Conservation (phyloP, 1,140 invertebrate genomes). For the Scaptomyza graminum region DNA sequence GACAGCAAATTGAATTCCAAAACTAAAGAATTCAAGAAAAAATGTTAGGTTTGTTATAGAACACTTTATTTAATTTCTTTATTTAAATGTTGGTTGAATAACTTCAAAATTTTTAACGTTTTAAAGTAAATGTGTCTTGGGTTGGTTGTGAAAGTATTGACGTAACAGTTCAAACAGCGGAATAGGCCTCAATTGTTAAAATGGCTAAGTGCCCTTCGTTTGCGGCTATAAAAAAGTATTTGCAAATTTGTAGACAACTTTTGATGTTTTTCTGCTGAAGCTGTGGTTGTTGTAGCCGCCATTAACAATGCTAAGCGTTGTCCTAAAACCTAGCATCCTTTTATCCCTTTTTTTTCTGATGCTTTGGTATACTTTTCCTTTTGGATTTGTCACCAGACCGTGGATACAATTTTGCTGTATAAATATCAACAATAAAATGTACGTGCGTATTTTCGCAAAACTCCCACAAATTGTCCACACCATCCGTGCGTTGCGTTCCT, state of each 20-base stretch:
- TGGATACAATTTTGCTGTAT: conserved; percentile 36
- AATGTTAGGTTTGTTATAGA: too few species aligned
- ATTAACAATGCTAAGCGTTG: conserved; percentile 32
- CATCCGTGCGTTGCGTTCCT: conserved; percentile 43
- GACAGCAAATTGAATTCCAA: too few species aligned
- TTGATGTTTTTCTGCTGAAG: conserved; percentile 15
- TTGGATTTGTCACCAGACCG: conserved; percentile 7
- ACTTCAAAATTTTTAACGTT: too few species aligned
- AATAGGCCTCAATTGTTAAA: conserved; percentile 7
- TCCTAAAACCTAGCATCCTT: conserved; percentile 14
- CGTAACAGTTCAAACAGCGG: conserved; percentile 10
- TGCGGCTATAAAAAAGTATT: conserved; percentile 48
- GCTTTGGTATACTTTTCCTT: background rate
- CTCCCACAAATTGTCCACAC: conserved; percentile 65
- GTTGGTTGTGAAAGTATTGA: background rate
- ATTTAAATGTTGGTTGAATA: too few species aligned
- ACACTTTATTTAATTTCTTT: too few species aligned
- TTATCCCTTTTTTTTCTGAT: conserved; percentile 13
- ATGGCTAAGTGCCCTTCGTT: conserved; percentile 14
- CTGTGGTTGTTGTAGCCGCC: conserved; percentile 6
- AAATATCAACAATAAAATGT: conserved; percentile 73
- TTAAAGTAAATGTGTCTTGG: background rate
- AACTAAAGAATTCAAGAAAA: too few species aligned
- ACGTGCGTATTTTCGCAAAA: conserved; percentile 49
- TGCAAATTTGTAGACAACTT: conserved; percentile 40